These are phyloP conservation scores for Anastatus disparis DNA, from an alignment of 1,140 invertebrate genomes.

Conservation along the genomic window DNA sequence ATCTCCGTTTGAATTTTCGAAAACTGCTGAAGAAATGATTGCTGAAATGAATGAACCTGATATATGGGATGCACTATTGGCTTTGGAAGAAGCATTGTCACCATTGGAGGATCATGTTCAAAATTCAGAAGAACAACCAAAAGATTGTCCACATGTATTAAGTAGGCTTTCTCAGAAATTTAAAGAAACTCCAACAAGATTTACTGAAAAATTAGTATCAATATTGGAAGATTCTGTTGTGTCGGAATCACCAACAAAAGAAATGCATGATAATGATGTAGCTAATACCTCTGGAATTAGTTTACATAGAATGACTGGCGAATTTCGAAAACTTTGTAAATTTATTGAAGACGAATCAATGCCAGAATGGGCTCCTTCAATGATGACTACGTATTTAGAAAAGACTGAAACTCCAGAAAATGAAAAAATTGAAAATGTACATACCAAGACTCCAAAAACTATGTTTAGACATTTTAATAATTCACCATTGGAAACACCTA, in stretches of 20 bases:
- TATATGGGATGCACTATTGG: conserved; percentile 33
- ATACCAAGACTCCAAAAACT: not conserved
- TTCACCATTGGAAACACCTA: not conserved
- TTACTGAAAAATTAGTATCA: conserved; percentile 55
- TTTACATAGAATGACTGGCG: conserved; percentile 54
- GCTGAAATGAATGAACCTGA: conserved; percentile 26
- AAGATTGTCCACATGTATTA: conserved; percentile 34
- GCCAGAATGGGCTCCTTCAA: conserved; percentile 48
- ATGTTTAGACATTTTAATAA: not conserved
- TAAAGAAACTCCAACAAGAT: conserved; percentile 48
- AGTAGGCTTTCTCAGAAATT: conserved; percentile 54
- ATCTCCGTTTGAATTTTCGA: not conserved
- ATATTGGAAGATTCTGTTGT: conserved; percentile 56
- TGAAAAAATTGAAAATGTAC: not conserved
- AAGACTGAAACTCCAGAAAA: conserved; percentile 3
- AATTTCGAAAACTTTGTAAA: conserved; percentile 57
- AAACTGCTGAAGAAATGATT: conserved; percentile 14
- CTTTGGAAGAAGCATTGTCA: conserved; percentile 30
- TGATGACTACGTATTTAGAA: conserved; percentile 22
- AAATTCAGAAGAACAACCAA: conserved; percentile 1
- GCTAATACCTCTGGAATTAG: conserved; percentile 48
- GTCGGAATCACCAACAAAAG: conserved; percentile 34
- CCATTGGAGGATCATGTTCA: conserved; percentile 13
- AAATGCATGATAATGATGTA: conserved; percentile 10
- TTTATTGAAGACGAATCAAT: conserved; percentile 59